Percentiles rank a stretch among this genome's conserved stretches.
These are phyloP conservation scores for Idaea aversata DNA, from an alignment of 2,888 invertebrate species.

Conservation along the genomic window DNA sequence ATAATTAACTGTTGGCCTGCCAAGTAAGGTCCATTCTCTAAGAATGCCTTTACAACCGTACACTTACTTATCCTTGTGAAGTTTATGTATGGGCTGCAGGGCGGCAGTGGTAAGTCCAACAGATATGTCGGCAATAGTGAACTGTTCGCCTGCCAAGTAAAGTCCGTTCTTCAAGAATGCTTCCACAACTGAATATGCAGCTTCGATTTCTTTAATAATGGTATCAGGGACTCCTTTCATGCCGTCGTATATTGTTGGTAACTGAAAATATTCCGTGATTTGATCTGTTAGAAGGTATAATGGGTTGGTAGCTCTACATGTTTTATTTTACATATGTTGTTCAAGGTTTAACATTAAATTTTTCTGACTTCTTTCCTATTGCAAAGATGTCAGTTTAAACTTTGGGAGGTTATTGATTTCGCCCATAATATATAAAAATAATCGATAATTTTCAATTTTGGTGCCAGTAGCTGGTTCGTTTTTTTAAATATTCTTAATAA, in stretches of 20 bases:
- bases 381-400: no score
- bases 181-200: conserved; percentile 33
- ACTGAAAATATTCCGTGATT: conserved; percentile 18
- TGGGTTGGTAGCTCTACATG: no score
- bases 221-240: conserved; percentile 13
- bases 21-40: conserved; percentile 25
- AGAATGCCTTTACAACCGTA: conserved; percentile 20
- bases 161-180: conserved; percentile 26
- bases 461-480: no score
- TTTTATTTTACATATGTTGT: no score
- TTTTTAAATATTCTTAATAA: no score
- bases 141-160: conserved; percentile 31
- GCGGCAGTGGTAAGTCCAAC: conserved; percentile 26
- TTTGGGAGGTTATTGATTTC: no score
- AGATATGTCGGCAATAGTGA: conserved; percentile 35
- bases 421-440: no score
- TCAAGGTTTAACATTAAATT: no score
- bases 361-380: no score
- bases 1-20: conserved; percentile 34
- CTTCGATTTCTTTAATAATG: conserved; percentile 19
- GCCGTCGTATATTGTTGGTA: conserved; percentile 32
- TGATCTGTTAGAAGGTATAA: no score
- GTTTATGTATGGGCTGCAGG: conserved; percentile 16
- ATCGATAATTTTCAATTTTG: no score
- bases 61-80: conserved; percentile 26